Evolutionary conservation across 2,888 invertebrate genomes (phyloP).

Genomic region (Drosophila prostipennis): DNA sequence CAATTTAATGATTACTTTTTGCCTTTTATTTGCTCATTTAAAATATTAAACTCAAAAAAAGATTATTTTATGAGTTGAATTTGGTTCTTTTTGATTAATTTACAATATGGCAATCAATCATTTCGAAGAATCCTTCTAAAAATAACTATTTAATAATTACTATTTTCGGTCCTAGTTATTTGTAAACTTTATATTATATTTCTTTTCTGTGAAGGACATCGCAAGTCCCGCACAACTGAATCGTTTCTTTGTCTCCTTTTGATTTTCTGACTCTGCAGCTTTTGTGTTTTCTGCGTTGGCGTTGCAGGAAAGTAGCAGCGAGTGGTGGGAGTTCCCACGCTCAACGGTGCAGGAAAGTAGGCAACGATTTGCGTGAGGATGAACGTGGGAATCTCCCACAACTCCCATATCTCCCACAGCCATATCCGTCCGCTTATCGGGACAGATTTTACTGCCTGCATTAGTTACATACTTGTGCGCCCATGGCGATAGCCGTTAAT

Average conservation of each 20-base stretch:
- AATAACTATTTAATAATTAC: too few species aligned
- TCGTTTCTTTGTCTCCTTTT: slow-evolving; percentile 8
- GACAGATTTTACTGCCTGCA: slow-evolving; percentile 25
- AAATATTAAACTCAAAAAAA: too few species aligned
- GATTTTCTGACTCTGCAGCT: slow-evolving; percentile 15
- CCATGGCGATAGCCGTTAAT: slow-evolving; percentile 33
- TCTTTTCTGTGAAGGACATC: neutral
- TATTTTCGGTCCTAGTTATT: too few species aligned
- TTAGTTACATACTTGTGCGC: slow-evolving; percentile 4
- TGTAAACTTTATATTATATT: neutral
- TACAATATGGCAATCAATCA: too few species aligned
- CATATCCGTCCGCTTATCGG: slow-evolving; percentile 26
- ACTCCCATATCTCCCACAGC: neutral
- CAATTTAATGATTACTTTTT: too few species aligned
- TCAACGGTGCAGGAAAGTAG: slow-evolving; percentile 18
- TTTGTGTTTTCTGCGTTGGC: slow-evolving; percentile 19
- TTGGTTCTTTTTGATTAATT: too few species aligned
- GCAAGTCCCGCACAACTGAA: slow-evolving; percentile 1
- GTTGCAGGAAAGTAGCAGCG: slow-evolving; percentile 29
- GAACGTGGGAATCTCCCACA: neutral
- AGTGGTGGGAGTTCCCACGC: slow-evolving; percentile 1
- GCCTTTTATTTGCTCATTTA: too few species aligned
- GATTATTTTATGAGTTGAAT: too few species aligned
- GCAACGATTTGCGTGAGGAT: slow-evolving; percentile 21
- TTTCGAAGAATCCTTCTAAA: too few species aligned